Evolutionary conservation across 2,797 vertebrate genomes (phyloP).

Genomic region (Glyptemys insculpta): DNA sequence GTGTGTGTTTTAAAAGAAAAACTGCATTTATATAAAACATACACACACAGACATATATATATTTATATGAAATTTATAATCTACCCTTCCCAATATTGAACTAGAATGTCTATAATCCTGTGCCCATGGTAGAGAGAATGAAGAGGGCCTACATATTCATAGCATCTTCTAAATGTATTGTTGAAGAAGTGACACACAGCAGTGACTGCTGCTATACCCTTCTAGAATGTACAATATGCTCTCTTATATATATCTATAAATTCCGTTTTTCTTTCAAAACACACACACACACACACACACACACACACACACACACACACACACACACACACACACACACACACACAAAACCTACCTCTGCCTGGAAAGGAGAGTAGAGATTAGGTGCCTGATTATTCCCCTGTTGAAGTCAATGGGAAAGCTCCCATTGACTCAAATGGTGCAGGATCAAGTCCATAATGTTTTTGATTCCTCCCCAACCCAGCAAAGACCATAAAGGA

Average conservation of each 20-base stretch:
- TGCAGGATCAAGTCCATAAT: not conserved
- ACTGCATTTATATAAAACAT: too few species aligned
- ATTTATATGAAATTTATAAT: not conserved
- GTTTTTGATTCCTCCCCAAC: not conserved
- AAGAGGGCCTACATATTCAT: too few species aligned
- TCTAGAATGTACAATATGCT: not conserved
- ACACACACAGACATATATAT: too few species aligned
- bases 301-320: accelerated
- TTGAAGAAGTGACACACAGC: not conserved
- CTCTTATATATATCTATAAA: not conserved
- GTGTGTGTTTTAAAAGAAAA: not conserved
- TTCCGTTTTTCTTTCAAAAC: too few species aligned
- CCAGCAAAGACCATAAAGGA: not conserved
- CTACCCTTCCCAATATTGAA: not conserved
- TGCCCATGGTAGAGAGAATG: too few species aligned
- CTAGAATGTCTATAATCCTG: not conserved
- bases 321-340: too few species aligned
- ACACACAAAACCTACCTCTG: too few species aligned
- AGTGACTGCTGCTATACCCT: accelerated
- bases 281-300: not conserved
- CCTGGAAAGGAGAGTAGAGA: too few species aligned
- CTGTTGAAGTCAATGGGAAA: not conserved
- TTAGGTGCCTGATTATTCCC: too few species aligned
- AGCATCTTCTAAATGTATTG: not conserved
- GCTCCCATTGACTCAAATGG: not conserved